These are phyloP conservation scores for Megaceryle alcyon DNA, from an alignment of 2,797 vertebrate genomes.

Conservation along the genomic window DNA sequence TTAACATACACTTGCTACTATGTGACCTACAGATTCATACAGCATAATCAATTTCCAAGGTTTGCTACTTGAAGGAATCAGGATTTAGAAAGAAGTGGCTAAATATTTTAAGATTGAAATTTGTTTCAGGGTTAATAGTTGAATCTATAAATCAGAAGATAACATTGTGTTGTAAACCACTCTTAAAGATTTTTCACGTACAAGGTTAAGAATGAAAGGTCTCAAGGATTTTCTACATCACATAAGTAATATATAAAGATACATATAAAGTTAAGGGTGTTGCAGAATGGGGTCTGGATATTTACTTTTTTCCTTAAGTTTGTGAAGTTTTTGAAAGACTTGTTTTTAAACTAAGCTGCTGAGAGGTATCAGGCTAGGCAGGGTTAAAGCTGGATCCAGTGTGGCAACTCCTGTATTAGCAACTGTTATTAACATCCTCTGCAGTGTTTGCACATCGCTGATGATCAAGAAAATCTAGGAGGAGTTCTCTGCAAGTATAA, in stretches of 20 bases:
- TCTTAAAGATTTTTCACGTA: neutral
- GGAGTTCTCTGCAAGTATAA: neutral
- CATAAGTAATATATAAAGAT: neutral
- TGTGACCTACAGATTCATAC: neutral
- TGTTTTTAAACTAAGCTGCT: neutral
- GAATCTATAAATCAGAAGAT: neutral
- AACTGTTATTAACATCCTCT: neutral
- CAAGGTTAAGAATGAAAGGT: neutral
- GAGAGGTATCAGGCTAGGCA: neutral
- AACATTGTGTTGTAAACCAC: neutral
- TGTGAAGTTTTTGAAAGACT: neutral
- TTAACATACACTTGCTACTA: neutral
- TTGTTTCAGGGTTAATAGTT: neutral
- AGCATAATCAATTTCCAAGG: neutral
- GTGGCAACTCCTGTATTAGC: neutral
- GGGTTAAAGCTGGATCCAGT: neutral
- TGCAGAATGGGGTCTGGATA: neutral
- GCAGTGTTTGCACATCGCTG: neutral
- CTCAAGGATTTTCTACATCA: neutral
- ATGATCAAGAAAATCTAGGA: slow-evolving; percentile 12
- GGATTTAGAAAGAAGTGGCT: neutral
- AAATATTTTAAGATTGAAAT: neutral
- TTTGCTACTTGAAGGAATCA: neutral
- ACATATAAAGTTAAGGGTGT: neutral
- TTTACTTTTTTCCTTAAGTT: neutral